These are phyloP conservation scores for Silurus glanis DNA, from an alignment of 2,113 vertebrate species.

Conservation along the genomic window DNA sequence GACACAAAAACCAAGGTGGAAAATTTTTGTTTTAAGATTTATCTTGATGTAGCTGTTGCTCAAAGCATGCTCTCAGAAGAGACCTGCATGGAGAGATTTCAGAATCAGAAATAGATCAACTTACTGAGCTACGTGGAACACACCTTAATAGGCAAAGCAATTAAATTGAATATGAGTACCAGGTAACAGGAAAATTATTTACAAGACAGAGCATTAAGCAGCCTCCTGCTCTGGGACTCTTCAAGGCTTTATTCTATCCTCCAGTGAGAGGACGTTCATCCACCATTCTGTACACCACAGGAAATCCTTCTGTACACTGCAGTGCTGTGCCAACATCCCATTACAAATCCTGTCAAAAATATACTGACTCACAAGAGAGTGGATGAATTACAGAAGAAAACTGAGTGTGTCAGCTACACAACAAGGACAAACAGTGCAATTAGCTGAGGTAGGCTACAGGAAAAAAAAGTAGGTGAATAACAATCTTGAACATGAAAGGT, in stretches of 20 bases:
- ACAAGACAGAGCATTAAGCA: slow-evolving; percentile 41
- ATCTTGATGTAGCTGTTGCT: slow-evolving; percentile 11
- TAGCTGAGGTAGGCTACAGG: neutral
- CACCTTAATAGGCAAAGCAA: slow-evolving; percentile 33
- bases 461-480: neutral
- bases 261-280: slow-evolving; percentile 13
- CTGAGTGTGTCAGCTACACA: neutral
- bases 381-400: neutral
- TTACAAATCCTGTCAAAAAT: slow-evolving; percentile 41
- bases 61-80: slow-evolving; percentile 18
- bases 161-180: slow-evolving; percentile 38
- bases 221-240: slow-evolving; percentile 41
- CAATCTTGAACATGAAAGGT: neutral
- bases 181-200: slow-evolving; percentile 35
- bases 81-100: neutral
- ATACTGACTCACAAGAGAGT: neutral
- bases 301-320: slow-evolving; percentile 20
- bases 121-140: slow-evolving; percentile 36
- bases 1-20: neutral
- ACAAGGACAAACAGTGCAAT: neutral
- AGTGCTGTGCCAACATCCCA: slow-evolving; percentile 31
- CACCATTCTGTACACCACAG: slow-evolving; percentile 27
- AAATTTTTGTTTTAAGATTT: neutral
- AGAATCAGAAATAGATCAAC: slow-evolving; percentile 34
- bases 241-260: slow-evolving; percentile 31